phyloP scores from a whole-genome alignment of 2,888 invertebrate genomes.

The Monoplex corrugatus region DNA sequence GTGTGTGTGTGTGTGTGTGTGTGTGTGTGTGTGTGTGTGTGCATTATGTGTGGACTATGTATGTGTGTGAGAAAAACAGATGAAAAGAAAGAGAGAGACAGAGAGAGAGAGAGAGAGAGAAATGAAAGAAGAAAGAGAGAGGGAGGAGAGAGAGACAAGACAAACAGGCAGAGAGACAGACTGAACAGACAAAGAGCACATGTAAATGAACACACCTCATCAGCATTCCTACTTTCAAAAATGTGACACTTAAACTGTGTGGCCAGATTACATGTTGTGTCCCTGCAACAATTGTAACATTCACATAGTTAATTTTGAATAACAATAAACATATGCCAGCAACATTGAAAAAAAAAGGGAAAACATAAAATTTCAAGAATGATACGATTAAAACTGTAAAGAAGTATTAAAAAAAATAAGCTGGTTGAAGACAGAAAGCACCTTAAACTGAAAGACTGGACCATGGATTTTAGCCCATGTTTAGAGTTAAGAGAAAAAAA shows the following conservation, averaged over 20 bases:
- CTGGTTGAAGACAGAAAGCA: no score
- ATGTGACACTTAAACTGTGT: conserved; percentile 80
- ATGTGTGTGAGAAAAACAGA: not conserved
- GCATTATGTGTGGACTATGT: no score
- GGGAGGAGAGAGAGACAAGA: no score
- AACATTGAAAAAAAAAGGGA: not conserved
- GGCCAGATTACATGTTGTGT: conserved; percentile 81
- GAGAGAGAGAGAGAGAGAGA: conserved; percentile 22
- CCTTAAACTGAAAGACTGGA: no score
- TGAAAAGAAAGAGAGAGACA: conserved; percentile 10
- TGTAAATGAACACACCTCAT: conserved; percentile 65
- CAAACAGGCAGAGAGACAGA: not conserved
- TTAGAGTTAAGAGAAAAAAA: no score
- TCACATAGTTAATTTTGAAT: not conserved
- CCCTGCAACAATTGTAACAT: conserved; percentile 69
- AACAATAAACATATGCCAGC: not conserved
- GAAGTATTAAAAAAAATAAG: no score
- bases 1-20: no score
- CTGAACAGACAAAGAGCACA: not conserved
- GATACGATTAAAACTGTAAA: not conserved
- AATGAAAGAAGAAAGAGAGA: no score
- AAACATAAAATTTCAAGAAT: not conserved
- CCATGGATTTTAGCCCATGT: no score
- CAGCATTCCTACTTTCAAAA: conserved; percentile 75
- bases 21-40: not conserved